These are phyloP conservation scores for Tipula unca DNA, from an alignment of 2,888 invertebrate species.

Conservation along the genomic window DNA sequence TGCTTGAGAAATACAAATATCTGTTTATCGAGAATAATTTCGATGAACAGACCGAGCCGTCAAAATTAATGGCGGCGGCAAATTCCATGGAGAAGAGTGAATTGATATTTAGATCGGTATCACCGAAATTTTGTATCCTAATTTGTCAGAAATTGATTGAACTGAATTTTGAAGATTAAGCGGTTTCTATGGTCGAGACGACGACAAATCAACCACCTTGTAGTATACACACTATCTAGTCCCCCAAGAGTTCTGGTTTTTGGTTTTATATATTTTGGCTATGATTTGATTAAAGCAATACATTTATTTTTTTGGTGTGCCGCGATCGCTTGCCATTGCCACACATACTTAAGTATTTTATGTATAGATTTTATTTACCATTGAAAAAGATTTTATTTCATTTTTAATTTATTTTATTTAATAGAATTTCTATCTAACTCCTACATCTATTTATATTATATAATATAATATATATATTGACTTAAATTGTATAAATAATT, in stretches of 20 bases:
- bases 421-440: background rate
- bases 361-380: background rate
- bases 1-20: conserved; percentile 23
- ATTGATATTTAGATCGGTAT: conserved; percentile 39
- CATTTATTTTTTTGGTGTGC: background rate
- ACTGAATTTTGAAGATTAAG: conserved; percentile 1
- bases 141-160: conserved; percentile 35
- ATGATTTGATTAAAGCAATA: background rate
- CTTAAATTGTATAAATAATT: background rate
- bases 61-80: background rate
- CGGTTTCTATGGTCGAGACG: background rate
- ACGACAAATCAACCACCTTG: background rate
- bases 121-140: conserved; percentile 40
- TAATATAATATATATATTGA: background rate
- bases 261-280: background rate
- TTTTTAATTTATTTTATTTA: background rate
- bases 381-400: background rate
- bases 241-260: background rate
- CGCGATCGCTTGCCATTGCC: background rate
- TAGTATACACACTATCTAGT: background rate
- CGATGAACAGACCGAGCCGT: background rate
- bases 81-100: conserved; percentile 36
- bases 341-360: background rate
- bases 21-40: conserved; percentile 20
- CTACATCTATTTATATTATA: background rate